These are phyloP conservation scores for Noctuana brunneofusca DNA, from an alignment of 2,888 invertebrate species.

Conservation along the genomic window DNA sequence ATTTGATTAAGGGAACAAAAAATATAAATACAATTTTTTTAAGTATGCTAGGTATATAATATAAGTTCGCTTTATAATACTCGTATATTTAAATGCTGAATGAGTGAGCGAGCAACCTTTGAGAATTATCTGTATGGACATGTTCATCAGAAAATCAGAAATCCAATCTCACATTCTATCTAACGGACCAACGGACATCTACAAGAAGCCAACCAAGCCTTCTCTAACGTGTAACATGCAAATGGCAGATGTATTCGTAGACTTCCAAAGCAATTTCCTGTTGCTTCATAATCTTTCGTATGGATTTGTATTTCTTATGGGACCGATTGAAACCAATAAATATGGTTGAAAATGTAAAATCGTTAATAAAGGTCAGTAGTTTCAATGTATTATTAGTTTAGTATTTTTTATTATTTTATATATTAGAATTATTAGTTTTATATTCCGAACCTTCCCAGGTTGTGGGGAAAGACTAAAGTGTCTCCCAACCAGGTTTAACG, in stretches of 20 bases:
- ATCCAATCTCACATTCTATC: conserved; percentile 16
- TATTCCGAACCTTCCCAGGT: no score
- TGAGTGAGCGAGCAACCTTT: background rate
- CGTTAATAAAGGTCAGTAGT: background rate
- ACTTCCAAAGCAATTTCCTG: background rate
- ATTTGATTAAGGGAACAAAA: no score
- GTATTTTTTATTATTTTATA: no score
- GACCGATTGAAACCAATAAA: background rate
- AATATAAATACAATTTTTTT: no score
- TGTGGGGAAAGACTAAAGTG: no score
- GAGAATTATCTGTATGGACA: conserved; percentile 15
- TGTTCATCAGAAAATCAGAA: conserved; percentile 13
- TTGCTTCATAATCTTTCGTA: background rate
- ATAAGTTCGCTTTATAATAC: background rate
- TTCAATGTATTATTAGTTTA: no score
- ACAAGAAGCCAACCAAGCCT: conserved; percentile 1
- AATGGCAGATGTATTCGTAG: conserved; percentile 2
- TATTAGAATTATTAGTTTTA: no score
- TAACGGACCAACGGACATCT: background rate
- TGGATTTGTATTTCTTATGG: background rate
- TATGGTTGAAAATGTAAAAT: no score
- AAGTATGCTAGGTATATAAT: no score
- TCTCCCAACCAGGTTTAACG: no score
- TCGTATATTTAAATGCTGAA: background rate
- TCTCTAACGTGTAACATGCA: conserved; percentile 5